Evolutionary conservation across 2,888 invertebrate genomes (phyloP).

Genomic region (Myopa tessellatipennis): DNA sequence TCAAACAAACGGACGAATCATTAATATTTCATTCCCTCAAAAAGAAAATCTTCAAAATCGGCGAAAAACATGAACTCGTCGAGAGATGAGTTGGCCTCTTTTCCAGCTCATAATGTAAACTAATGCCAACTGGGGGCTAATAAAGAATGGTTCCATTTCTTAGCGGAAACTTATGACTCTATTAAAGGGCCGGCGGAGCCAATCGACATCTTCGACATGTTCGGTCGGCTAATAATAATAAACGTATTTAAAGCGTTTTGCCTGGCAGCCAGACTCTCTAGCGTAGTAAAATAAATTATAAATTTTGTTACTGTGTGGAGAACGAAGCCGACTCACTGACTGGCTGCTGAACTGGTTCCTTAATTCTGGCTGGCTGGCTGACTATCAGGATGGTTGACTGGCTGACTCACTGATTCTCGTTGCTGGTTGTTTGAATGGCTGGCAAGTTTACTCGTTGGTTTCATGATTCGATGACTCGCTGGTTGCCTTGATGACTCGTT

Average conservation of each 20-base stretch:
- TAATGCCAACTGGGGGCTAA: background rate
- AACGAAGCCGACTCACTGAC: background rate
- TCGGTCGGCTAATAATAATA: conserved; percentile 24
- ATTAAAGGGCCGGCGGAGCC: background rate
- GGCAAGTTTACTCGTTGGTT: background rate
- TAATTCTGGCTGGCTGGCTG: background rate
- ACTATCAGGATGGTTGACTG: background rate
- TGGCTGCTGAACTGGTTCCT: background rate
- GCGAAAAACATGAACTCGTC: background rate
- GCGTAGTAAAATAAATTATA: conserved; percentile 19
- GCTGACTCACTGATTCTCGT: background rate
- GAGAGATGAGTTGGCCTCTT: too few species aligned
- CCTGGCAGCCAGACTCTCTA: background rate
- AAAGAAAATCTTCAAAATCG: background rate
- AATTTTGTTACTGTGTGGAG: conserved; percentile 13
- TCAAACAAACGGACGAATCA: too few species aligned
- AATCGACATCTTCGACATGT: conserved; percentile 6
- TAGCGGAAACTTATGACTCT: conserved; percentile 20
- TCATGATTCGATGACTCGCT: background rate
- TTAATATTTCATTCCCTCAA: background rate
- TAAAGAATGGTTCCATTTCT: conserved; percentile 10
- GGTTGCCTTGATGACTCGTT: background rate
- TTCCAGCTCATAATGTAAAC: too few species aligned
- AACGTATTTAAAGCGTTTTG: conserved; percentile 29
- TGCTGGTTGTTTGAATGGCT: background rate